phyloP scores from a whole-genome alignment of 2,888 invertebrate genomes.

The Scaptomyza caliginosa region DNA sequence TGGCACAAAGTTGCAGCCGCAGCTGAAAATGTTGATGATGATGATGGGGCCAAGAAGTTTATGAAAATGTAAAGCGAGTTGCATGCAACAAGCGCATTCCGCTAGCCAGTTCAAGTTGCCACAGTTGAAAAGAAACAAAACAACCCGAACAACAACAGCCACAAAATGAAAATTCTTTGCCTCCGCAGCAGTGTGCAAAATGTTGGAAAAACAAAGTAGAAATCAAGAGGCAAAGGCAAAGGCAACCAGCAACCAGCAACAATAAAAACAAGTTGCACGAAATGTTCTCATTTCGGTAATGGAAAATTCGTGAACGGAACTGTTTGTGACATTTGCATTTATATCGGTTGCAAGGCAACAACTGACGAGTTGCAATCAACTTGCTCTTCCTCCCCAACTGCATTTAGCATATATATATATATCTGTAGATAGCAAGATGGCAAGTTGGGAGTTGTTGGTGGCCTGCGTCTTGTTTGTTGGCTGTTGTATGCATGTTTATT shows the following conservation, averaged over 20 bases:
- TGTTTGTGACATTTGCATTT: slow-evolving; percentile 60
- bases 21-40: slow-evolving; percentile 29
- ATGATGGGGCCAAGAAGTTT: slow-evolving; percentile 49
- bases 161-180: background rate
- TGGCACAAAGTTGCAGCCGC: slow-evolving; percentile 23
- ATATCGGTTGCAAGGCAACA: slow-evolving; percentile 25
- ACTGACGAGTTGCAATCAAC: slow-evolving; percentile 5
- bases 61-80: slow-evolving; percentile 35
- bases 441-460: background rate
- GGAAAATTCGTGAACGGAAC: slow-evolving; percentile 34
- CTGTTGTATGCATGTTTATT: slow-evolving; percentile 48
- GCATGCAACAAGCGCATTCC: slow-evolving; percentile 29
- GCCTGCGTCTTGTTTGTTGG: background rate
- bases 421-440: slow-evolving; percentile 1
- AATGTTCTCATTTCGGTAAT: slow-evolving; percentile 53
- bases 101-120: slow-evolving; percentile 25
- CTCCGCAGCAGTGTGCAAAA: slow-evolving; percentile 7
- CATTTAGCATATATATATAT: slow-evolving; percentile 6
- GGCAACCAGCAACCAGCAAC: background rate
- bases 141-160: slow-evolving; percentile 33
- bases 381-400: background rate
- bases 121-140: slow-evolving; percentile 41
- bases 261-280: slow-evolving; percentile 16
- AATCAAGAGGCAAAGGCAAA: slow-evolving; percentile 4
- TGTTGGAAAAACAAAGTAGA: slow-evolving; percentile 27